Percentiles rank a stretch among this genome's conserved stretches.
Evolutionary conservation across 2,888 invertebrate species (phyloP).

Genomic region (Drosophila lacicola): DNA sequence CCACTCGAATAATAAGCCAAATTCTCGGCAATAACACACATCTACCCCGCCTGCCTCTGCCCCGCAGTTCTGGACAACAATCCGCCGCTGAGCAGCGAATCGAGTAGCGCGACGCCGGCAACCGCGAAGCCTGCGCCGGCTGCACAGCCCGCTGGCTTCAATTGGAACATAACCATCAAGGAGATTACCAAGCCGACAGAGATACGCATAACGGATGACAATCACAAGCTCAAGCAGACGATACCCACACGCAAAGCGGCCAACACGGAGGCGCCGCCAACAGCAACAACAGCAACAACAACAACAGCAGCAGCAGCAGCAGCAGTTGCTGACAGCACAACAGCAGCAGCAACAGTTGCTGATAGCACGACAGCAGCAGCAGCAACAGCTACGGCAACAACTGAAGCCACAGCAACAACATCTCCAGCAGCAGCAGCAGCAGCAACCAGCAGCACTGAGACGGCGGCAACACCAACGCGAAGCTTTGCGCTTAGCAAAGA

Average conservation of each 20-base stretch:
- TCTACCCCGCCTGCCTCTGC: not conserved
- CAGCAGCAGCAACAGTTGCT: conserved; percentile 14
- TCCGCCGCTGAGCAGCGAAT: conserved; percentile 57
- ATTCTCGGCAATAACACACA: conserved; percentile 3
- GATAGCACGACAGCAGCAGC: conserved; percentile 25
- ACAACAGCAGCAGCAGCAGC: conserved; percentile 12
- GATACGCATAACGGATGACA: conserved; percentile 84
- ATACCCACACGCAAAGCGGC: conserved; percentile 75
- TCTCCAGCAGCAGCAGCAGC: conserved; percentile 25
- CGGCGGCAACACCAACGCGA: conserved; percentile 41
- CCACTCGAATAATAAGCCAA: conserved; percentile 15
- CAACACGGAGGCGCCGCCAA: conserved; percentile 53
- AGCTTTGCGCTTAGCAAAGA: conserved; percentile 51
- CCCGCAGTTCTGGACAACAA: conserved; percentile 66
- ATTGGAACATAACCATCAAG: conserved; percentile 84
- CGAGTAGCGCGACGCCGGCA: conserved; percentile 29
- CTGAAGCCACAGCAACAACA: conserved; percentile 24
- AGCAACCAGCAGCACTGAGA: conserved; percentile 26
- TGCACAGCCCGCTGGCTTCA: conserved; percentile 61
- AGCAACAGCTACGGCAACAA: conserved; percentile 25
- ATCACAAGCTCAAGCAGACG: conserved; percentile 65
- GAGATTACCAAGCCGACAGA: conserved; percentile 84
- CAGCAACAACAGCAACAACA: conserved; percentile 22
- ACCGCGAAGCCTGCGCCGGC: conserved; percentile 45
- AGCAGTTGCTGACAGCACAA: conserved; percentile 11